Conservation (phyloP, 2,113 vertebrate species). For the Gambusia holbrooki region DNA sequence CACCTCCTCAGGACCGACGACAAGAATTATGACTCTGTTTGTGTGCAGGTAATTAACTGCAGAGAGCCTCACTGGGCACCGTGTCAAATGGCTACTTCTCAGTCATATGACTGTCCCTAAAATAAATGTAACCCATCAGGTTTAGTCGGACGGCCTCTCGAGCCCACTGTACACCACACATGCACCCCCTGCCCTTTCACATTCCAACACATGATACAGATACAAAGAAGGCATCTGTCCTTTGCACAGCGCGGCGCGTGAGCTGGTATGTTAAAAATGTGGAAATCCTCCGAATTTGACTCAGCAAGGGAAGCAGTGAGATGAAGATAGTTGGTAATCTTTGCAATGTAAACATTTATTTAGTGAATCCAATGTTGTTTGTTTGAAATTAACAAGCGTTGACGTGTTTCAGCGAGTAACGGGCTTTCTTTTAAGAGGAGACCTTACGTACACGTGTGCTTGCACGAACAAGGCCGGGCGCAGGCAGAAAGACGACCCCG, state of each 20-base stretch:
- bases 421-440: background rate
- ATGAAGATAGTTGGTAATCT: background rate
- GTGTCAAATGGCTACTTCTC: constrained; percentile 61
- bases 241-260: background rate
- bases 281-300: background rate
- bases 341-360: background rate
- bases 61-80: constrained; percentile 38
- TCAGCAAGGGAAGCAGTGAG: background rate
- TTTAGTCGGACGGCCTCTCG: constrained; percentile 38
- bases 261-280: background rate
- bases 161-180: constrained; percentile 19
- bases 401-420: background rate
- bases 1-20: too few species aligned
- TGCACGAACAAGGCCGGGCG: background rate
- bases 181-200: constrained; percentile 8
- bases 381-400: background rate
- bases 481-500: background rate
- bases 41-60: constrained; percentile 38
- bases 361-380: background rate
- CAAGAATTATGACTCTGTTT: background rate
- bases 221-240: constrained; percentile 2
- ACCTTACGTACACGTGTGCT: background rate
- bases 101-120: constrained; percentile 73
- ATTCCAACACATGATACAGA: constrained; percentile 7
- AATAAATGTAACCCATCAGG: constrained; percentile 71